phyloP scores from a whole-genome alignment of 2,113 vertebrate species.

The Toxotes jaculatrix region DNA sequence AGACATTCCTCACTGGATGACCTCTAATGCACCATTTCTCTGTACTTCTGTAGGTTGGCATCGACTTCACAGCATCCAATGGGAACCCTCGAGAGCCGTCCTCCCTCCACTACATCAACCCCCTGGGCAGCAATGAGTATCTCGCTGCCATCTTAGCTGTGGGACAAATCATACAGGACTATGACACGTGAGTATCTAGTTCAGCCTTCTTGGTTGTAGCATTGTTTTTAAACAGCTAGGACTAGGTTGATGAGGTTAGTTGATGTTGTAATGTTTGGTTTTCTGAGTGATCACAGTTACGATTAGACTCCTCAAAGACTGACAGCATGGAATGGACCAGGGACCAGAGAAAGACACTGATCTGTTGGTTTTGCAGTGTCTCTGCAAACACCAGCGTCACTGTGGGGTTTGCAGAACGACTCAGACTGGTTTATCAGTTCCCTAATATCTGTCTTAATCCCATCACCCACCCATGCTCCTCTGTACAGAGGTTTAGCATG shows the following conservation, averaged over 20 bases:
- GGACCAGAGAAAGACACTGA: background rate
- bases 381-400: background rate
- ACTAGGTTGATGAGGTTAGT: background rate
- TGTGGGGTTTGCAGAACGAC: constrained; percentile 8
- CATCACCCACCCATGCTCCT: constrained; percentile 7
- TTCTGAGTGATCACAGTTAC: background rate
- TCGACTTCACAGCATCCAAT: constrained; percentile 99
- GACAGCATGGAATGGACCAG: background rate
- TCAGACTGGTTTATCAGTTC: constrained; percentile 29
- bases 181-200: constrained; percentile 90
- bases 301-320: background rate
- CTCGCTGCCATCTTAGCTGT: constrained; percentile 96
- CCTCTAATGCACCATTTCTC: background rate
- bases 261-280: background rate
- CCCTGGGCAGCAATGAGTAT: constrained; percentile 96
- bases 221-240: background rate
- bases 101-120: constrained; percentile 97
- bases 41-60: constrained; percentile 89
- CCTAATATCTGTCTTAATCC: constrained; percentile 39
- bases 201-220: background rate
- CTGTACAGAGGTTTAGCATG: background rate
- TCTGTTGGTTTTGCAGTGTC: background rate
- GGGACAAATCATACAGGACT: constrained; percentile 99
- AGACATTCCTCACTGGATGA: background rate
- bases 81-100: constrained; percentile 95